These are phyloP conservation scores for Philotrypesis tridentata DNA, from an alignment of 1,140 invertebrate species.

Conservation along the genomic window DNA sequence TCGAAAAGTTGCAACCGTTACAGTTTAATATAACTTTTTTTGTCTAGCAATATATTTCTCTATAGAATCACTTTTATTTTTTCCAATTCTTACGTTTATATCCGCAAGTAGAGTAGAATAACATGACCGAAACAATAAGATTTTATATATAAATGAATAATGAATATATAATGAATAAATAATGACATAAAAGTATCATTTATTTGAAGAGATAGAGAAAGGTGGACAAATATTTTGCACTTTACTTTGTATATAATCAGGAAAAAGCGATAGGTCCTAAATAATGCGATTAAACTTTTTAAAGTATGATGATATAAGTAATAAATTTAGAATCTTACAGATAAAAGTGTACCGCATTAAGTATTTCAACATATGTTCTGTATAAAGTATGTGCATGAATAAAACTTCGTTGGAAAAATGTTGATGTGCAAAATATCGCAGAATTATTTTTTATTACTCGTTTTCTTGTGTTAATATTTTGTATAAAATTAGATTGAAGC, in stretches of 20 bases:
- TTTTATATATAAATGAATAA: slow-evolving; percentile 43
- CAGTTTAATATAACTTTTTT: not conserved
- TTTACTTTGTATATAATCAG: slow-evolving; percentile 46
- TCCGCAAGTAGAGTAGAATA: not conserved
- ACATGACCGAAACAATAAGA: slow-evolving; percentile 35
- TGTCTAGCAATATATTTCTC: not conserved
- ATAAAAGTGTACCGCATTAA: slow-evolving; percentile 5
- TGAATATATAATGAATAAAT: slow-evolving; percentile 6
- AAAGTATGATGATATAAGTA: slow-evolving; percentile 2
- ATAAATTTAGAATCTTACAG: not conserved
- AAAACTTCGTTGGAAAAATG: slow-evolving; percentile 17
- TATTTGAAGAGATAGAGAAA: slow-evolving; percentile 5
- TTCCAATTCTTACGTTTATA: slow-evolving; percentile 1
- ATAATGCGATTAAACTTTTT: slow-evolving; percentile 13
- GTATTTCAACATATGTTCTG: slow-evolving; percentile 27
- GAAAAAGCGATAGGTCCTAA: slow-evolving; percentile 33
- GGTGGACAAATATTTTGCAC: slow-evolving; percentile 35
- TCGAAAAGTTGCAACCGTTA: not conserved
- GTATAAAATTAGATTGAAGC: not conserved
- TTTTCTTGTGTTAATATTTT: not conserved
- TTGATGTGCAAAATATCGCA: not conserved
- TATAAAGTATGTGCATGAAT: slow-evolving; percentile 38
- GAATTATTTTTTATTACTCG: slow-evolving; percentile 23
- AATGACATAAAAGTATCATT: slow-evolving; percentile 23
- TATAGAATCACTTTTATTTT: not conserved